Base-by-base conservation (phyloP, 2,797 vertebrate genomes). In the Gephyroberyx darwinii region DNA sequence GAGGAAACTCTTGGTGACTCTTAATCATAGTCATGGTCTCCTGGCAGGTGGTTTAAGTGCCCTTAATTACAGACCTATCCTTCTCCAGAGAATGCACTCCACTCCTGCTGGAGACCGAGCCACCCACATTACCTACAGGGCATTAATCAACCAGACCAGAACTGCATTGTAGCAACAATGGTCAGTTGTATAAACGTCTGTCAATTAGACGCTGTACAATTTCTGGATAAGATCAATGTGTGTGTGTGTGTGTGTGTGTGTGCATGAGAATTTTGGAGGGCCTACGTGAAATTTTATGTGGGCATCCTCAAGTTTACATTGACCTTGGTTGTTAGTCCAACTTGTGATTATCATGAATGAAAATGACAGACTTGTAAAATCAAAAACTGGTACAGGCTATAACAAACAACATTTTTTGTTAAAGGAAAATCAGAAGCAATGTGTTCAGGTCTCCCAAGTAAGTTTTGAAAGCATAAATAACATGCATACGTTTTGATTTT, bases 121-220 rank as follows among this genome's bases (percentile, higher is more conserved):
- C 69, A 64, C 87, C 83, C 81, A 88, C 86, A 75, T 78, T 81
- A 89, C 85, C 83, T 86, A 70, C 81, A 86, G 64, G 80, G 80
- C 81, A 89, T 92, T 91, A 83, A 92, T 93, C 90, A 91, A 83
- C 69, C 59, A 80, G 80, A 77, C 56, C 80, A 84, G 81, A 65
- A 73, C 82, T 69, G 66, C 72, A 37, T 82, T 79, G 64, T 63
- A 77, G 68, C 77, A 65, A 75, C 69, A 69, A 77, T 66, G 64
- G 76, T 84, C 73, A 78, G 71, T 83, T 81, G 82, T 55, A 69
- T 77, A 82, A 83, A 82, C 65, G 66, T 33, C 74, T 65, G 77
- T 88, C 81, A 78, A 74, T 83, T 79, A 86, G 65, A 59, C 61
- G 45, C 82, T 64, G 72, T 84, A 68, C 85, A 79, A 84, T 61